A percentile compares a stretch with the other conserved stretches of the same genome.
Evolutionary conservation across 2,888 invertebrate species (phyloP).

Genomic region (Eupelmus urozonus): DNA sequence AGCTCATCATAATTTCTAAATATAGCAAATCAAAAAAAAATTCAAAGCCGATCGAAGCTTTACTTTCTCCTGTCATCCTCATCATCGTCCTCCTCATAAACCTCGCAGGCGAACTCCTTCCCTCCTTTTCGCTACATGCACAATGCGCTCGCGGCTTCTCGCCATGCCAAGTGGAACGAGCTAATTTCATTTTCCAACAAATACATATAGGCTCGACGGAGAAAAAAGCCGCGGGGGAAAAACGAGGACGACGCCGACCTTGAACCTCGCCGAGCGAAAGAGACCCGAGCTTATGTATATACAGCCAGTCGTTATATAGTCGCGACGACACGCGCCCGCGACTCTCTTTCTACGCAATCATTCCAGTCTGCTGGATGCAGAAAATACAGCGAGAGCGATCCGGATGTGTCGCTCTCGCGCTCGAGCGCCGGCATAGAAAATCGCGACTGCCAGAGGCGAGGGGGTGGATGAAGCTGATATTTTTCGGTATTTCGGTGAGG

Average conservation of each 20-base stretch:
- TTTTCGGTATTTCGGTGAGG: no score
- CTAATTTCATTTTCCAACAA: slow-evolving; percentile 16
- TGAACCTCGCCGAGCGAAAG: slow-evolving; percentile 12
- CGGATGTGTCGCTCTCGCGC: slow-evolving; percentile 20
- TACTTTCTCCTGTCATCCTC: no score
- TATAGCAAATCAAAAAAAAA: no score
- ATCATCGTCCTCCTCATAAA: no score
- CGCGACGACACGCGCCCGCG: background rate
- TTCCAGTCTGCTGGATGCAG: slow-evolving; percentile 37
- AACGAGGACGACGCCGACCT: slow-evolving; percentile 7
- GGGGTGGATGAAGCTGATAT: no score
- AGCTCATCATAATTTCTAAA: no score
- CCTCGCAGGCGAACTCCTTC: no score
- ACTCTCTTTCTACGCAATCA: slow-evolving; percentile 25
- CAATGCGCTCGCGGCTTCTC: background rate
- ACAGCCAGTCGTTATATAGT: background rate
- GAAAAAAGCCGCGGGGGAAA: slow-evolving; percentile 2
- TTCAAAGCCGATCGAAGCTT: no score
- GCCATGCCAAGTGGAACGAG: background rate
- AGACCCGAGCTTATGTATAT: background rate
- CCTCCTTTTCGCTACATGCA: no score
- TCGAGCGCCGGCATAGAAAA: slow-evolving; percentile 18
- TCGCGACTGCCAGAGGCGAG: no score
- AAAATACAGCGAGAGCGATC: background rate
- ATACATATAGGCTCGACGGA: background rate